phyloP scores from a whole-genome alignment of 2,113 vertebrate genomes.

The Corydoras sp. region DNA sequence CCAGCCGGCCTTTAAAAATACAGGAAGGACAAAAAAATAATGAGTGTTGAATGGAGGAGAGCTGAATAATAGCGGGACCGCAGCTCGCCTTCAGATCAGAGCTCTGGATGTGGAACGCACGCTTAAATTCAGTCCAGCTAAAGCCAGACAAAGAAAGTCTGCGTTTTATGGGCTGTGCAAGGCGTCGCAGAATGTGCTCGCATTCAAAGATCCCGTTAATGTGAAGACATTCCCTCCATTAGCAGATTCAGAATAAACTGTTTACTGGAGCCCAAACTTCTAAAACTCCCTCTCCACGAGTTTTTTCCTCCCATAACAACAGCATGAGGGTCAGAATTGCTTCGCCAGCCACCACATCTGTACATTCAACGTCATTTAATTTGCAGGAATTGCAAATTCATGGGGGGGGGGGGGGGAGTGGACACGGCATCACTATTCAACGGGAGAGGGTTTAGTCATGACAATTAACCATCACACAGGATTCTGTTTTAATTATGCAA shows the following conservation, averaged over 20 bases:
- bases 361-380: too few species aligned
- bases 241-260: not conserved
- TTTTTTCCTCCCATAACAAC: too few species aligned
- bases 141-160: constrained; percentile 5
- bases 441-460: too few species aligned
- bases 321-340: too few species aligned
- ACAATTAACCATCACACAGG: too few species aligned
- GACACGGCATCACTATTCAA: too few species aligned
- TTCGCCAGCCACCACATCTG: too few species aligned
- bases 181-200: not conserved
- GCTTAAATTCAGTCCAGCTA: not conserved
- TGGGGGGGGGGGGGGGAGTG: too few species aligned
- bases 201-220: not conserved
- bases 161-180: constrained; percentile 2
- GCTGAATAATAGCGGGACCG: constrained; percentile 24
- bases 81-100: not conserved
- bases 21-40: constrained; percentile 48
- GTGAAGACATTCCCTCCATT: not conserved
- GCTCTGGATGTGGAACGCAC: not conserved
- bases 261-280: not conserved
- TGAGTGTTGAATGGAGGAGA: constrained; percentile 34
- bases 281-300: not conserved
- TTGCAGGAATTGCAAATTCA: too few species aligned
- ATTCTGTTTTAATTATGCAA: too few species aligned
- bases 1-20: constrained; percentile 33